Percentiles rank a stretch among this genome's conserved stretches.
Evolutionary conservation across 2,888 invertebrate species (phyloP).

Genomic region (Anodontia alba): DNA sequence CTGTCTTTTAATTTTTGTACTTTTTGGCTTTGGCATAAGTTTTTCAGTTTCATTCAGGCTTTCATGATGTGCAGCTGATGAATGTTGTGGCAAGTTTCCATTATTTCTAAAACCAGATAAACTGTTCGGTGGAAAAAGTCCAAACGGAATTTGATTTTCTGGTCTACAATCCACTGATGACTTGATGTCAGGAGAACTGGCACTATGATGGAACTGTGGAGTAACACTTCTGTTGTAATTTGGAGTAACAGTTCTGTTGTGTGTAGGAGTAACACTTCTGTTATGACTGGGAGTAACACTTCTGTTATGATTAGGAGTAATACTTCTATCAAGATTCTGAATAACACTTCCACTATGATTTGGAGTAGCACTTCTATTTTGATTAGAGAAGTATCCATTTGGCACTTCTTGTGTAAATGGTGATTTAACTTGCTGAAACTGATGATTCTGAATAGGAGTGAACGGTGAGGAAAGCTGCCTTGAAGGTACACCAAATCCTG

Average conservation of each 20-base stretch:
- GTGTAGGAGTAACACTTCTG: not conserved
- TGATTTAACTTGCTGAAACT: not conserved
- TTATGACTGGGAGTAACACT: not conserved
- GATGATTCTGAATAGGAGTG: not conserved
- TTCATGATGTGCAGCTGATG: not conserved
- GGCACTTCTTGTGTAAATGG: not conserved
- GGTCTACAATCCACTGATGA: conserved; percentile 34
- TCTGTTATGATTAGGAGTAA: not conserved
- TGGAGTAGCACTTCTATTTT: not conserved
- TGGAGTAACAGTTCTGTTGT: not conserved
- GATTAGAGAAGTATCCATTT: not conserved
- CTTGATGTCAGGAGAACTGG: conserved; percentile 11
- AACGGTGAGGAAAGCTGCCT: conserved; percentile 19
- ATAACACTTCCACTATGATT: no score
- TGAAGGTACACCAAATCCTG: not conserved
- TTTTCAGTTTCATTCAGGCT: not conserved
- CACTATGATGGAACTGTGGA: conserved; percentile 28
- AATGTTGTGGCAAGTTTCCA: not conserved
- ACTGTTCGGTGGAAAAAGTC: not conserved
- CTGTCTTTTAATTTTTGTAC: conserved; percentile 1
- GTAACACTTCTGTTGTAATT: not conserved
- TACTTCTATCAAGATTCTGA: no score
- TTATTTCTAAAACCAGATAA: not conserved
- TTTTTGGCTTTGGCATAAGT: conserved; percentile 17
- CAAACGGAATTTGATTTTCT: conserved; percentile 18